Conservation (phyloP, 1,140 invertebrate species). For the Stenopsyche tienmushanensis region DNA sequence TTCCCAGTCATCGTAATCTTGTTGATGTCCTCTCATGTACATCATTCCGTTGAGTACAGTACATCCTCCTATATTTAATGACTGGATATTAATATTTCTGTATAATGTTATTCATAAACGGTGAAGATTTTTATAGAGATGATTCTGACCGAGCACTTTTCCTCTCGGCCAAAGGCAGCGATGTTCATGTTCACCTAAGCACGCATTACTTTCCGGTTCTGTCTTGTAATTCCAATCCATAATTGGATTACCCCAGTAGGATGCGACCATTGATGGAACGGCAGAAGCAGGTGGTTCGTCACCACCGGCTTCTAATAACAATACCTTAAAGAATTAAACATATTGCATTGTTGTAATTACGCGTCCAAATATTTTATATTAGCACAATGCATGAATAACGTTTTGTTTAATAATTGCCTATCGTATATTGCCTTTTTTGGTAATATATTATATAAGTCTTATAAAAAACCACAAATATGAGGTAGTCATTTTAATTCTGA, state of each 20-base stretch:
- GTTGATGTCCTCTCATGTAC: slow-evolving; percentile 72
- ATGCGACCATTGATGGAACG: slow-evolving; percentile 58
- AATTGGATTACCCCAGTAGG: slow-evolving; percentile 56
- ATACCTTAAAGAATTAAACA: slow-evolving; percentile 47
- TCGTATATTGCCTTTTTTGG: no score
- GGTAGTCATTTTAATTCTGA: no score
- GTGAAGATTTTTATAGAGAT: background rate
- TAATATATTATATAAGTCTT: no score
- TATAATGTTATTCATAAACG: background rate
- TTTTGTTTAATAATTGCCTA: no score
- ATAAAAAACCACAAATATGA: no score
- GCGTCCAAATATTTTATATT: no score
- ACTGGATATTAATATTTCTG: no score
- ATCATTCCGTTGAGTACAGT: slow-evolving; percentile 79
- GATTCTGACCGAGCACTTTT: slow-evolving; percentile 61
- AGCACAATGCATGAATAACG: no score
- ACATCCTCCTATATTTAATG: slow-evolving; percentile 75
- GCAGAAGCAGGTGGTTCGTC: slow-evolving; percentile 57
- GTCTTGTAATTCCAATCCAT: slow-evolving; percentile 69
- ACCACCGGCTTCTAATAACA: slow-evolving; percentile 65
- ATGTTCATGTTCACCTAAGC: slow-evolving; percentile 53
- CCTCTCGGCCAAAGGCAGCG: slow-evolving; percentile 59
- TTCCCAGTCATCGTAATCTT: slow-evolving; percentile 76
- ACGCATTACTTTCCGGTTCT: slow-evolving; percentile 62
- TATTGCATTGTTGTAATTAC: background rate